These are phyloP conservation scores for Motacilla alba DNA, from an alignment of 2,113 vertebrate species.

Conservation along the genomic window DNA sequence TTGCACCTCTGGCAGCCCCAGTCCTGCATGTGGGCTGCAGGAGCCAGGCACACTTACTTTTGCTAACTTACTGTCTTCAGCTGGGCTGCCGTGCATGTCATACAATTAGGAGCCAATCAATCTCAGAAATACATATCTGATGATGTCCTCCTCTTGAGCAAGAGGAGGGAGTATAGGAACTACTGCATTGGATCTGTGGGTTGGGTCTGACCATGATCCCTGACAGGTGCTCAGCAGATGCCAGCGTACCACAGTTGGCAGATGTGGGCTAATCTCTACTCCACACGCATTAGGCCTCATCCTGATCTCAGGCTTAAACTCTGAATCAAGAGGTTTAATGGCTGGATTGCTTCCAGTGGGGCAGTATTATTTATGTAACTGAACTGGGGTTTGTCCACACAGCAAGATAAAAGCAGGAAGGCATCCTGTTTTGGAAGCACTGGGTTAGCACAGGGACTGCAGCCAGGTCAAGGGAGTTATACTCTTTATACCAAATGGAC, in stretches of 20 bases:
- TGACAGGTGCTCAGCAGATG: conserved; percentile 6
- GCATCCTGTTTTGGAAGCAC: neutral
- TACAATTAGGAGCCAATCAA: neutral
- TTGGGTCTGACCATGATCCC: neutral
- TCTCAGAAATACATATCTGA: conserved; percentile 17
- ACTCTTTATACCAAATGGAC: neutral
- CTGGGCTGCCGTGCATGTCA: neutral
- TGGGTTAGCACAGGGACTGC: neutral
- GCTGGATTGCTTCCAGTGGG: conserved; percentile 5
- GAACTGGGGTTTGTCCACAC: neutral
- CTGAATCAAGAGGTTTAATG: conserved; percentile 28
- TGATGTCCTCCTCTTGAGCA: neutral
- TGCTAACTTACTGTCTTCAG: neutral
- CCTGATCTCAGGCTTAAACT: conserved; percentile 25
- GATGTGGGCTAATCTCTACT: conserved; percentile 20
- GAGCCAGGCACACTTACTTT: neutral
- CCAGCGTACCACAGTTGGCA: neutral
- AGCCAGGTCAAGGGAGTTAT: neutral
- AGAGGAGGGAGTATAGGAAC: neutral
- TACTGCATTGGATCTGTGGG: neutral
- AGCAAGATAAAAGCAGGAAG: neutral
- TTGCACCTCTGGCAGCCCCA: neutral
- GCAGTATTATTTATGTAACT: neutral
- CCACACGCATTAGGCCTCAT: neutral
- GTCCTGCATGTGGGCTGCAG: neutral